These are phyloP conservation scores for Andrena hattorfiana DNA, from an alignment of 2,888 invertebrate genomes.

Conservation along the genomic window DNA sequence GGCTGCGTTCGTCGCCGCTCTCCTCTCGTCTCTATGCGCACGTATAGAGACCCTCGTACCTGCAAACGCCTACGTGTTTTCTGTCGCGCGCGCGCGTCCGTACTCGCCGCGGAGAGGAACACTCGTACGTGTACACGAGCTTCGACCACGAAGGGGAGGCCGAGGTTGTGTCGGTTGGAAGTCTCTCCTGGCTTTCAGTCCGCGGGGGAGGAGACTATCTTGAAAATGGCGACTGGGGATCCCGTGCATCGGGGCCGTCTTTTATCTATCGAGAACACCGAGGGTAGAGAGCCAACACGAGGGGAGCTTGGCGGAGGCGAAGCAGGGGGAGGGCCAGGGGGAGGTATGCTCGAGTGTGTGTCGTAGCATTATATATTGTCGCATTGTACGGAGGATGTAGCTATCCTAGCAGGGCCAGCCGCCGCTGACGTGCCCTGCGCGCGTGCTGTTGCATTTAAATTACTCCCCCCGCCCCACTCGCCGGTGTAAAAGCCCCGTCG, in stretches of 20 bases:
- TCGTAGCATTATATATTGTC: slow-evolving; percentile 66
- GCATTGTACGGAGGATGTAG: slow-evolving; percentile 66
- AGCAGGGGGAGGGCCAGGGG: not conserved
- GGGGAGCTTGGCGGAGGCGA: slow-evolving; percentile 8
- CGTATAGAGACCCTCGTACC: not conserved
- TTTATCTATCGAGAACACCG: slow-evolving; percentile 71
- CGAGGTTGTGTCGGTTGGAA: slow-evolving; percentile 44
- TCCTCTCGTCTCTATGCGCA: slow-evolving; percentile 52
- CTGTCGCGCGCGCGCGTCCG: not conserved
- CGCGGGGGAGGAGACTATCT: slow-evolving; percentile 81
- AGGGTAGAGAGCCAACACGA: slow-evolving; percentile 20
- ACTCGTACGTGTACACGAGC: slow-evolving; percentile 15
- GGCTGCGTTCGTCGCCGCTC: slow-evolving; percentile 63
- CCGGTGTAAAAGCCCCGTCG: not conserved
- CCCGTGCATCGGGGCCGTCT: slow-evolving; percentile 71
- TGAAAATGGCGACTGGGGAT: slow-evolving; percentile 82
- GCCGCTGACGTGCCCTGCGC: slow-evolving; percentile 40
- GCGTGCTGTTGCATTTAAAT: slow-evolving; percentile 61
- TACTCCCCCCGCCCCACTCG: slow-evolving; percentile 6
- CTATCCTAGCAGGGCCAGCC: slow-evolving; percentile 51
- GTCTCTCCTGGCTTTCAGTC: slow-evolving; percentile 65
- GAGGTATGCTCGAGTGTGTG: slow-evolving; percentile 29
- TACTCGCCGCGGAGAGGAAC: slow-evolving; percentile 22
- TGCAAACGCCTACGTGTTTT: not conserved
- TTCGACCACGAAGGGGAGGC: slow-evolving; percentile 57